Base-by-base conservation (phyloP, 2,888 invertebrate genomes). In the Erebia epiphron region DNA sequence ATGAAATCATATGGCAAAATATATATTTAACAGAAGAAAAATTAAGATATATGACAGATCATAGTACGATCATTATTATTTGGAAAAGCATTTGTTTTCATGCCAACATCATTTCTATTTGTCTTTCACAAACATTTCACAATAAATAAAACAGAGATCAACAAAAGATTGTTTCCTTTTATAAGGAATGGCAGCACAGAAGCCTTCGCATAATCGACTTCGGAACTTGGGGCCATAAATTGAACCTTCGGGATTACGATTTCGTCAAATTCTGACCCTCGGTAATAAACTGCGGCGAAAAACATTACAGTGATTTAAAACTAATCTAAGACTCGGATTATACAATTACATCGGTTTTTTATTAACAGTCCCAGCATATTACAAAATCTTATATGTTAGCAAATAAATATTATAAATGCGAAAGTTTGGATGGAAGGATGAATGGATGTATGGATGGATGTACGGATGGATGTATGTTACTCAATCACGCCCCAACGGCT, bases 181-280 rank as follows among this genome's bases (percentile, higher is more conserved):
- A 60, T 60, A 72, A 16, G 54, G 50, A 49, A 68, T 67, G 49
- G 14, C 18, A 41, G 50, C n/a, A 41, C 56, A 49, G 65, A 68
- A 52, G 58, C 68, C 66, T 68, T 57, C 57, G 60, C 63, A 52
- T 67, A 70, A 74, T 73, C 68, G 70, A 74, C 69, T 73, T 74
- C 67, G 68, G 70, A 74, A 73, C 74, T 73, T 52, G 70, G 68
- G 63, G 63, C 73, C 26, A 73, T 73, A 69, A 73, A 74, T 73
- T 73, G 70, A 56, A 64, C 74, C 70, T 71, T 64, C 21, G 74
- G 73, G 74, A 74, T 64, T 68, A 71, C 70, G 57, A 72, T 73
- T 74, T 66, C 74, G 67, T 74, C 74, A 74, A 71, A 73, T 65
- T 70, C 70, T 46, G 67, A 57, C 60, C 70, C 73, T 64, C 58